Percentiles rank a stretch among this genome's conserved stretches.
Conservation (phyloP, 2,888 invertebrate genomes). For the Drosophila falleni region DNA sequence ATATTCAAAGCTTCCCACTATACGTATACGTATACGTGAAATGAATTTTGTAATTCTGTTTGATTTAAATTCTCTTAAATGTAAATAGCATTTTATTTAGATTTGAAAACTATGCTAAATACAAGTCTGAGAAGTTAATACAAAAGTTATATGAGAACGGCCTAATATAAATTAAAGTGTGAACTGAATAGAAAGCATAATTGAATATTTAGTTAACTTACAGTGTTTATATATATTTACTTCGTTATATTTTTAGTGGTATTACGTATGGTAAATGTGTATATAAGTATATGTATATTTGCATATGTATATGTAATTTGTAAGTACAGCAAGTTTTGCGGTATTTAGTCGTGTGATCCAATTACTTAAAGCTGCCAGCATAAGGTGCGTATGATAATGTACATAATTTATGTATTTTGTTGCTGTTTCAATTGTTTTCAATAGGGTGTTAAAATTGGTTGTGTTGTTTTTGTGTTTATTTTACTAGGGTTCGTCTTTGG, state of each 20-base stretch:
- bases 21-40: constrained; percentile 1
- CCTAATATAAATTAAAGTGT: not conserved
- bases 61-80: not conserved
- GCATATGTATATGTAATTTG: constrained; percentile 27
- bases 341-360: constrained; percentile 56
- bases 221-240: constrained; percentile 5
- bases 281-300: constrained; percentile 25
- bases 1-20: constrained; percentile 13
- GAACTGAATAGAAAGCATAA: constrained; percentile 1
- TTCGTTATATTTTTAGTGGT: constrained; percentile 20
- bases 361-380: constrained; percentile 61
- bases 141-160: not conserved
- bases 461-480: constrained; percentile 48
- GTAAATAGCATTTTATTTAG: not conserved
- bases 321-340: constrained; percentile 47
- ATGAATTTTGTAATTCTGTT: not conserved
- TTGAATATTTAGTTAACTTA: constrained; percentile 9
- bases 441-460: constrained; percentile 50
- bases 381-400: constrained; percentile 58
- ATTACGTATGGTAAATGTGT: constrained; percentile 29
- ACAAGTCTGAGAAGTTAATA: not conserved
- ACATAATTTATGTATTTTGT: constrained; percentile 37
- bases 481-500: constrained; percentile 82
- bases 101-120: not conserved
- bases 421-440: constrained; percentile 22